Percentiles rank a stretch among this genome's conserved stretches.
Conservation (phyloP, 1,140 invertebrate genomes). For the Matsumurasca onukii region DNA sequence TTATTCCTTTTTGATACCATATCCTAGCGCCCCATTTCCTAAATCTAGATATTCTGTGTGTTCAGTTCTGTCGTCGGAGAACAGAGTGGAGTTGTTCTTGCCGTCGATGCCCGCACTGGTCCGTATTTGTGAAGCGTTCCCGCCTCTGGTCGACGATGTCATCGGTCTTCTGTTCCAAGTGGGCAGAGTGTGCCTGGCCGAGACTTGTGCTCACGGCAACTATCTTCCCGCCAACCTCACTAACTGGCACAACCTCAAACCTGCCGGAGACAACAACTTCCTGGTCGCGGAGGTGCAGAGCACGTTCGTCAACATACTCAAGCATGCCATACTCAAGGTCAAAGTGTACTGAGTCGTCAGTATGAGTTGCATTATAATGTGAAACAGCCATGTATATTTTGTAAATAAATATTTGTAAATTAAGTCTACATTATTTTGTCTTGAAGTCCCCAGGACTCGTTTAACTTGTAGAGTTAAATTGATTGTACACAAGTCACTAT, state of each 20-base stretch:
- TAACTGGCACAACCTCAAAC: background rate
- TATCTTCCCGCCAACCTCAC: slow-evolving; percentile 17
- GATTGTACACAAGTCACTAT: too few relatives aligned
- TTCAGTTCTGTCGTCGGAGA: slow-evolving; percentile 74
- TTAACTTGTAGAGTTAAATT: too few relatives aligned
- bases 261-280: background rate
- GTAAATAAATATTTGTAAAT: too few relatives aligned
- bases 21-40: too few relatives aligned
- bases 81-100: slow-evolving; percentile 77
- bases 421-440: too few relatives aligned
- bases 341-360: slow-evolving; percentile 31
- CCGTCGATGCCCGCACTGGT: slow-evolving; percentile 82
- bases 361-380: background rate
- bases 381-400: too few relatives aligned
- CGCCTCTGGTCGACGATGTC: slow-evolving; percentile 87
- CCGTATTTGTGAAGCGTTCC: slow-evolving; percentile 87
- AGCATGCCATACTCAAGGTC: slow-evolving; percentile 28
- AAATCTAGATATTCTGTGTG: too few relatives aligned
- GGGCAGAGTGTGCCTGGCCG: slow-evolving; percentile 81
- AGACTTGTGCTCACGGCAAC: slow-evolving; percentile 64
- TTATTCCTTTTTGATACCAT: too few relatives aligned
- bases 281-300: slow-evolving; percentile 30
- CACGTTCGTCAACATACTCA: slow-evolving; percentile 32
- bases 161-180: slow-evolving; percentile 82
- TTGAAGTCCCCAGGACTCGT: too few relatives aligned